Evolutionary conservation across 1,140 invertebrate genomes (phyloP), one percentile per base, ranked within the genome.

Genomic region (Macrocentrus cingulum): DNA sequence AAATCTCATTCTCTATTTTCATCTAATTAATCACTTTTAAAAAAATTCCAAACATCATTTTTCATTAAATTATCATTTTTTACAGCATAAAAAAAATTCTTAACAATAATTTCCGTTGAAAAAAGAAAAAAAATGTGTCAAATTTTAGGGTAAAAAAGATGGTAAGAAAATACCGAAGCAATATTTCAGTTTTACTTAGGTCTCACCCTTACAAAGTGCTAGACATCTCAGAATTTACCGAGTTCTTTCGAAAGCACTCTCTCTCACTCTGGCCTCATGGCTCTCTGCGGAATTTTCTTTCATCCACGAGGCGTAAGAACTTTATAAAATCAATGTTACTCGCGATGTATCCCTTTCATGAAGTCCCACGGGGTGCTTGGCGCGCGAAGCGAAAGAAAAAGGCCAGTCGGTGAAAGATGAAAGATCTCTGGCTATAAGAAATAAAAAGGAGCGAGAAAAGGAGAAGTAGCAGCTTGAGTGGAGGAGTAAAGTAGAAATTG

Each of bases 311-410:
- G 22, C n/a, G 2, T 37, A 23, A 22, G 15, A 56, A 56, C 20
- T 56, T 56, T 48, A 46, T 56, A 36, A 37, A 46, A 56, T 56
- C 42, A 46, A 46, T 56, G 32, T 56, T 56, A 37, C 20, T 46
- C 41, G 15, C 19, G 15, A 56, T 56, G 54, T 32, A 55, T 55
- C 25, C 22, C 18, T 46, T 55, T 55, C 42, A 44, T 32, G 23
- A 49, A 55, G 22, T 55, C 20, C 34, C 50, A 2, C 3, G 36
- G 20, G 39, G 39, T 49, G 19, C 32, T 54, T 54, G 37, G 2
- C n/a, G 42, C 5, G 42, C 29, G 22, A 37, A 16, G 16, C 15
- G 11, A 51, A 34, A 46, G 25, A 20, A 36, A 15, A 32, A n/a
- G 46, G 39, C 23, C 15, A 45, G 23, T 20, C 13, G 32, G 29